Evolutionary conservation across 2,113 vertebrate genomes (phyloP), one percentile per base, ranked within the genome.

Genomic region (Setophaga petechia): DNA sequence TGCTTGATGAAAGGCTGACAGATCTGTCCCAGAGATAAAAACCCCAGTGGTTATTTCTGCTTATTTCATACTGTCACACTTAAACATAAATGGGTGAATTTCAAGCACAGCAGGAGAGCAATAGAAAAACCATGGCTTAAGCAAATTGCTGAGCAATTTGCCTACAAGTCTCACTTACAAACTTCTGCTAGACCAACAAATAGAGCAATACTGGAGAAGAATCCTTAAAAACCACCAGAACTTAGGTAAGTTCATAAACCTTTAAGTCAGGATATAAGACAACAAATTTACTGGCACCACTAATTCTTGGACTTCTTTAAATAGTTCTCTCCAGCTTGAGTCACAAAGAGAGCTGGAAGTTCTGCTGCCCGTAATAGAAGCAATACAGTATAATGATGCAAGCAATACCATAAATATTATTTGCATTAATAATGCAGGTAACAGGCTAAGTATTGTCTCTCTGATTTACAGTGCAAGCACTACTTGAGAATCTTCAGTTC

Each of bases 101-200:
- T 79, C 88, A 94, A 89, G 61, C 84, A 72, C 89, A 87, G 76
- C 77, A 68, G 68, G 90, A 95, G 30, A 84, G 41, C 71, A 91
- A 89, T 58, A 87, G 65, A 77, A 89, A 85, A 92, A 87, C 2
- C 21, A 75, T 5, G 24, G 61, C 84, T 93, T 89, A 68, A 83
- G 72, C 57, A 94, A 94, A 93, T 88, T 93, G 76, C 80, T 81
- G 57, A 76, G 58, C 47, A 91, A 77, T 22, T 57, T 33, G 52
- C 39, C 80, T 84, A 13, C 21, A 81, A 90, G 57, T 89, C 41
- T 86, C 65, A 47, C 57, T 81, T 18, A 84, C 5, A 90, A 73
- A 87, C 31, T 44, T 80, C 43, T 90, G 20, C 49, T 63, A 71
- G 67, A 66, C 49, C 31, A 80, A 62, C 8, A 92, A 75, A 73